Percentiles rank a stretch among this genome's conserved stretches.
Conservation (phyloP, 2,888 invertebrate species). For the Ellobium chinense region DNA sequence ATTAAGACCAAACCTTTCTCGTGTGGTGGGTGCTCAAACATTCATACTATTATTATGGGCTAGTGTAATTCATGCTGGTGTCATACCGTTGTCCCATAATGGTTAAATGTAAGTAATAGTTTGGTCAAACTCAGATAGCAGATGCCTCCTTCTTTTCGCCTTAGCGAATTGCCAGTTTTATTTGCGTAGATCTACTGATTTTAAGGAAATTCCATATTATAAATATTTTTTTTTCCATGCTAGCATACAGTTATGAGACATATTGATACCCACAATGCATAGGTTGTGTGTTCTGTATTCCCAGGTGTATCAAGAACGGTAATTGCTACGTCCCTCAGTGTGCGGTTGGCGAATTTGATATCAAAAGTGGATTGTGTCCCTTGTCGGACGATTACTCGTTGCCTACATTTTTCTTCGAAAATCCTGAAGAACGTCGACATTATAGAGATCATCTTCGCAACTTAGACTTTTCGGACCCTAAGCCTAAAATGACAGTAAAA, state of each 20-base stretch:
- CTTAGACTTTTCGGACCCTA: not conserved
- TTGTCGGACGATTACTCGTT: slow-evolving; percentile 18
- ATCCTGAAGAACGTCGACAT: not conserved
- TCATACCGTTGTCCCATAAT: not conserved
- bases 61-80: not conserved
- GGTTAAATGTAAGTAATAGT: not conserved
- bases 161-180: too few relatives aligned
- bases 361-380: slow-evolving; percentile 14
- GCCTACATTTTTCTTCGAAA: slow-evolving; percentile 2
- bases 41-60: not conserved
- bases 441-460: slow-evolving; percentile 17
- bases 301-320: slow-evolving; percentile 18
- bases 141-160: too few relatives aligned
- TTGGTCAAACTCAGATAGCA: too few relatives aligned
- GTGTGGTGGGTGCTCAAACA: too few relatives aligned
- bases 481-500: too few relatives aligned
- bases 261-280: too few relatives aligned
- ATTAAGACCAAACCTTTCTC: too few relatives aligned
- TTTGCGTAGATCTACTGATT: too few relatives aligned
- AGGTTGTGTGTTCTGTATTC: too few relatives aligned
- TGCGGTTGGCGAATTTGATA: slow-evolving; percentile 8
- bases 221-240: too few relatives aligned
- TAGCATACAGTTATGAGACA: too few relatives aligned
- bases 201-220: too few relatives aligned
- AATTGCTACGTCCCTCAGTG: slow-evolving; percentile 9